A percentile compares a stretch with the other conserved stretches of the same genome.
These are phyloP conservation scores for Eupithecia insigniata DNA, from an alignment of 2,888 invertebrate genomes.

Conservation along the genomic window DNA sequence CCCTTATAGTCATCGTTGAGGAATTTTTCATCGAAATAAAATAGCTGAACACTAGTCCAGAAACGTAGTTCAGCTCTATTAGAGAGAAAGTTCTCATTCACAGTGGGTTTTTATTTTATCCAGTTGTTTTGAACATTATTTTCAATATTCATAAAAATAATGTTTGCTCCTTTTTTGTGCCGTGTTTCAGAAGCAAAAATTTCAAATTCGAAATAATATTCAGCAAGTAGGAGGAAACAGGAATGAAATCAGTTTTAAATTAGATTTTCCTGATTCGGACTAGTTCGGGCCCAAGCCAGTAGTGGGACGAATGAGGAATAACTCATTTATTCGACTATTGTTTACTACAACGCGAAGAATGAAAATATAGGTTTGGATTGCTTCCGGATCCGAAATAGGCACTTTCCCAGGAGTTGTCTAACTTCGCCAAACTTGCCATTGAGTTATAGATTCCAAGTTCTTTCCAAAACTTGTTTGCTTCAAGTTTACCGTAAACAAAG, in stretches of 20 bases:
- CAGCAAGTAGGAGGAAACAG: too few species aligned
- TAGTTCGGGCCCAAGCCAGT: too few species aligned
- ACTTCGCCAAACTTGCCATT: conserved; percentile 79
- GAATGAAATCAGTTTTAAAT: too few species aligned
- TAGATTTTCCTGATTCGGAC: too few species aligned
- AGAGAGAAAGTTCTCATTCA: background rate
- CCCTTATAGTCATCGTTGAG: background rate
- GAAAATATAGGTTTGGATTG: conserved; percentile 53
- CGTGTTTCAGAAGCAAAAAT: conserved; percentile 8
- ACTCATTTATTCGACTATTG: too few species aligned
- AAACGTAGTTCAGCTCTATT: background rate
- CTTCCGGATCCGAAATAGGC: conserved; percentile 33
- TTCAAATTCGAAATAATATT: conserved; percentile 13
- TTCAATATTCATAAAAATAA: background rate
- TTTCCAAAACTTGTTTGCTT: conserved; percentile 80
- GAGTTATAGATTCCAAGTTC: conserved; percentile 83
- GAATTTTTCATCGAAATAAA: background rate
- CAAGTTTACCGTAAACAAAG: conserved; percentile 77
- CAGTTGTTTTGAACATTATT: background rate
- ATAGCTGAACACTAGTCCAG: background rate
- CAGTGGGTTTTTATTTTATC: background rate
- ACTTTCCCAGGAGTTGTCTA: conserved; percentile 63
- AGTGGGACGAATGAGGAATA: too few species aligned
- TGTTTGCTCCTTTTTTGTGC: background rate
- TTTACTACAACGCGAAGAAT: conserved; percentile 42